These are phyloP conservation scores for Megaceryle maxima DNA, from an alignment of 2,113 vertebrate genomes.

Conservation along the genomic window DNA sequence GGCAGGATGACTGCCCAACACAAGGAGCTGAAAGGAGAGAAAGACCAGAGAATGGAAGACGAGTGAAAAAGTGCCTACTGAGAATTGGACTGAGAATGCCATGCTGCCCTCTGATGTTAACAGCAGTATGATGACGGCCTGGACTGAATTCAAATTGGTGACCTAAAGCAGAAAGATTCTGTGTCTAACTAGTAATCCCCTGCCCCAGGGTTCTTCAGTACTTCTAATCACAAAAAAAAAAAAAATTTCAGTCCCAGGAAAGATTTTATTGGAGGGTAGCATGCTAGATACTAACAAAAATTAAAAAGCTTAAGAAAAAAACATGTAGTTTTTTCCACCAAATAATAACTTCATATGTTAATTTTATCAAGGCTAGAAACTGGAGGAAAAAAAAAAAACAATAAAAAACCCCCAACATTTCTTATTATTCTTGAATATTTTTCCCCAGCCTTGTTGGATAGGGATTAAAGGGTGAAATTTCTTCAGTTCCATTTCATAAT, in stretches of 20 bases:
- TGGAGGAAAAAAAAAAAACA: accelerated
- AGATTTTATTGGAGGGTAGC: not conserved
- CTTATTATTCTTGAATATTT: not conserved
- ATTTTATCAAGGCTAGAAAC: not conserved
- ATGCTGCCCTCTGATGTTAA: slow-evolving; percentile 39
- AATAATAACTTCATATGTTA: not conserved
- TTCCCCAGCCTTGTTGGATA: not conserved
- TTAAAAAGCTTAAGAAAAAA: not conserved
- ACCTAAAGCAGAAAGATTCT: slow-evolving; percentile 44
- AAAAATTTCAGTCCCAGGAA: not conserved
- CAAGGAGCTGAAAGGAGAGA: not conserved
- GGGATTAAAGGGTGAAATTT: not conserved
- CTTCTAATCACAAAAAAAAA: slow-evolving; percentile 19
- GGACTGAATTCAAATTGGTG: slow-evolving; percentile 24
- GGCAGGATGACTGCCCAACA: not conserved
- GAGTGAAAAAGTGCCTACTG: not conserved
- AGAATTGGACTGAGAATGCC: slow-evolving; percentile 23
- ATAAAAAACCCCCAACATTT: not conserved
- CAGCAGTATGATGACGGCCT: slow-evolving; percentile 19
- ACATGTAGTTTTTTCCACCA: not conserved
- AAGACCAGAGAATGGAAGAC: not conserved
- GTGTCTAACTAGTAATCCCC: slow-evolving; percentile 37
- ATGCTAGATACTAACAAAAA: not conserved
- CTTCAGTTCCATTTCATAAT: not conserved
- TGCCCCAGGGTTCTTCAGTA: not conserved